A percentile compares a stretch with the other conserved stretches of the same genome.
Conservation (phyloP, 2,888 invertebrate species). For the Nomada hirtipes region DNA sequence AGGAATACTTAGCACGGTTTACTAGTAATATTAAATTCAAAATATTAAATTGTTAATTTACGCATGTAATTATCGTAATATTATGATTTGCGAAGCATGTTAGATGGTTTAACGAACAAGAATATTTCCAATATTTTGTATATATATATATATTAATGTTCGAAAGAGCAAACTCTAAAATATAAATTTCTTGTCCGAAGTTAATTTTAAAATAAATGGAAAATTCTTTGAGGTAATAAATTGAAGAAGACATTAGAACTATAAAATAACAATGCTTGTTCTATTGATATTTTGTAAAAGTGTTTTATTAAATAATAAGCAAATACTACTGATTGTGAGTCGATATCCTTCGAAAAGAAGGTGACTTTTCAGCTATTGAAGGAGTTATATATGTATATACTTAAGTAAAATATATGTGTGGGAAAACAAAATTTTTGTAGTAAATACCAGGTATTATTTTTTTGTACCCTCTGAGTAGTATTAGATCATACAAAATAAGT, state of each 20-base stretch:
- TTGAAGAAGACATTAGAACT: not conserved
- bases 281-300: constrained; percentile 23
- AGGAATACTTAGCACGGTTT: too few relatives aligned
- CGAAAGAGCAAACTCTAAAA: not conserved
- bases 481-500: constrained; percentile 56
- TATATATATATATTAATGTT: too few relatives aligned
- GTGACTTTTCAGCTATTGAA: constrained; percentile 5
- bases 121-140: too few relatives aligned
- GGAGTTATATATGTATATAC: constrained; percentile 9
- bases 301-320: constrained; percentile 34
- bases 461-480: constrained; percentile 32
- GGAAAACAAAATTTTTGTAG: constrained; percentile 31
- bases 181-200: not conserved
- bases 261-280: constrained; percentile 19
- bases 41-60: too few relatives aligned
- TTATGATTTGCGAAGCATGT: too few relatives aligned
- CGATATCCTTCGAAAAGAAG: constrained; percentile 18
- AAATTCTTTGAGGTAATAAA: not conserved
- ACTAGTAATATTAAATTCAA: too few relatives aligned
- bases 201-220: not conserved
- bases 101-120: too few relatives aligned
- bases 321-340: constrained; percentile 19
- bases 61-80: too few relatives aligned
- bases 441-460: constrained; percentile 48
- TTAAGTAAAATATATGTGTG: constrained; percentile 22